Evolutionary conservation across 2,888 invertebrate genomes (phyloP), one percentile per base, ranked within the genome.

Genomic region (Euplexia lucipara): DNA sequence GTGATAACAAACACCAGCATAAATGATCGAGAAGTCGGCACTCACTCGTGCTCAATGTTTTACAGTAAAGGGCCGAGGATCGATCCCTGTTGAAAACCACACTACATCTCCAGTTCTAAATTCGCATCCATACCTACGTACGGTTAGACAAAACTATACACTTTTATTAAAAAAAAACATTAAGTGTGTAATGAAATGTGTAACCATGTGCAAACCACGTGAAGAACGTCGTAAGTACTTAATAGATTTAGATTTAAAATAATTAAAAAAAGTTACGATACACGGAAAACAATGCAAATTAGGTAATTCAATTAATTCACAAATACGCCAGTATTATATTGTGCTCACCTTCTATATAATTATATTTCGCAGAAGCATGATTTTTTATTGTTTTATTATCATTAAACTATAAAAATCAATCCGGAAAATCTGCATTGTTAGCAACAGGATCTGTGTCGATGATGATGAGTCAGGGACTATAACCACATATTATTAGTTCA

Each of bases 231-330:
- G 34, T 12, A 35, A n/a, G 14, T 22, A 26, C n/a, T n/a, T 37
- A 12, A 34, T 70, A 39, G 26, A 9, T 53, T 53, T 30, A n/a
- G n/a, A n/a, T n/a, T n/a, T n/a, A n/a, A n/a, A n/a, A n/a, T n/a
- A n/a, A n/a, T n/a, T n/a, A n/a, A 3, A 53, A 41, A 42, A 14
- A 18, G 7, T 26, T 22, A 34, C 7, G 9, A 6, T 34, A 44
- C 35, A 22, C 30, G 14, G 20, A 57, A 16, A 62, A 68, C 20
- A 70, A 30, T 48, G 47, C 26, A 45, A 56, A 26, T 57, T 0
- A 6, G n/a, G 26, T 16, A 22, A 35, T 34, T 39, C 18, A 32
- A 8, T 18, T 14, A n/a, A 22, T 44, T 22, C 37, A 26, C 7
- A 44, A 44, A 49, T 51, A 34, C 12, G 20, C 42, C 18, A 34